phyloP scores from a whole-genome alignment of 37 sponge, comb jelly and placozoan genomes.

The Eunapius fragilis region DNA sequence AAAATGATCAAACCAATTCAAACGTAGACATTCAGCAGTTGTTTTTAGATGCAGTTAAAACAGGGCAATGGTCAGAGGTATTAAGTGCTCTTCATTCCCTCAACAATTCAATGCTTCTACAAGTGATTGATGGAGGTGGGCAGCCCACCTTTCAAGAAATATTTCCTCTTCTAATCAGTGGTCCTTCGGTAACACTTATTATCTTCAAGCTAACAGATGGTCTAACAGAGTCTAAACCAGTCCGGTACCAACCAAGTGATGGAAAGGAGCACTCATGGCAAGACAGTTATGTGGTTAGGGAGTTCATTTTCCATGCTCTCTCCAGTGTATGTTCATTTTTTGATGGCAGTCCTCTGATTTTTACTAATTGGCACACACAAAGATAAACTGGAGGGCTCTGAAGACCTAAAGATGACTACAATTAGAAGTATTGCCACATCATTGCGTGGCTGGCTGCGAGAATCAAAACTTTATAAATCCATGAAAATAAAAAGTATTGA shows the following conservation, averaged over 20 bases:
- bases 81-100: not conserved
- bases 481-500: not conserved
- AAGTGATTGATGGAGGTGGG: not conserved
- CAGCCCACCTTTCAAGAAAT: not conserved
- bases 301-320: not conserved
- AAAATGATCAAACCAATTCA: not conserved
- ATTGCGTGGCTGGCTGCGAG: not conserved
- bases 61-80: not conserved
- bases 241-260: not conserved
- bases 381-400: not conserved
- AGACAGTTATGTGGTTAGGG: not conserved
- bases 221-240: not conserved
- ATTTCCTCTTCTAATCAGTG: not conserved
- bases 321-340: not conserved
- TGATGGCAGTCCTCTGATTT: too few relatives aligned
- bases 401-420: not conserved
- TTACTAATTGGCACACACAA: not conserved
- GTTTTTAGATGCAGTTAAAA: not conserved
- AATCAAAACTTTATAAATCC: not conserved
- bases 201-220: not conserved
- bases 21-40: not conserved
- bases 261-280: not conserved
- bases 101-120: not conserved
- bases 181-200: not conserved
- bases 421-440: not conserved